A percentile compares a stretch with the other conserved stretches of the same genome.
Evolutionary conservation across 1,140 invertebrate genomes (phyloP).

Genomic region (Daktulosphaira vitifoliae): DNA sequence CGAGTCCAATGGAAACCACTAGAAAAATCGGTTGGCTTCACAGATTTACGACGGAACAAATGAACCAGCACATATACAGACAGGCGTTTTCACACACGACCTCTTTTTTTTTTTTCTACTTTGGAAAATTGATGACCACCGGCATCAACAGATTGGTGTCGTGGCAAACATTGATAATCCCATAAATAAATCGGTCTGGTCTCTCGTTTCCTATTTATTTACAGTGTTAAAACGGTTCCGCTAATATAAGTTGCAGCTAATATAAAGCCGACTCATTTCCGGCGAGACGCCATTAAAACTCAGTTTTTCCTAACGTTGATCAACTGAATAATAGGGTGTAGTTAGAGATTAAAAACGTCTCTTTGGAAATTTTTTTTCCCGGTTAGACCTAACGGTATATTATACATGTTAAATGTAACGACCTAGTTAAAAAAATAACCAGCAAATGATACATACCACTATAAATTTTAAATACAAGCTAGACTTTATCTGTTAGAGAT

Average conservation of each 20-base stretch:
- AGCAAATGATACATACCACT: too few species aligned
- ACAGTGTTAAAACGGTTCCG: background rate
- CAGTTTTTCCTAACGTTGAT: too few species aligned
- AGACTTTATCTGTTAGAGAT: too few species aligned
- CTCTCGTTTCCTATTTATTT: slow-evolving; percentile 2
- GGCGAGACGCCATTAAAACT: background rate
- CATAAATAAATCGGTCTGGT: slow-evolving; percentile 12
- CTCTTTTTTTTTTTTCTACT: slow-evolving; percentile 2
- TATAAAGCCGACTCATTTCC: background rate
- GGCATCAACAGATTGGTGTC: slow-evolving; percentile 3
- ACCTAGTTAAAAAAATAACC: too few species aligned
- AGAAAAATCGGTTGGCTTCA: background rate
- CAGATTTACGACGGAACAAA: slow-evolving; percentile 11
- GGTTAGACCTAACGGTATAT: too few species aligned
- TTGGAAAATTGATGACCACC: slow-evolving; percentile 26
- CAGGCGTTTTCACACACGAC: background rate
- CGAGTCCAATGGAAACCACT: background rate
- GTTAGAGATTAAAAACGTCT: too few species aligned
- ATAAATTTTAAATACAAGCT: too few species aligned
- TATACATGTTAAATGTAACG: too few species aligned
- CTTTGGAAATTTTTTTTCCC: too few species aligned
- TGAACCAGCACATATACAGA: slow-evolving; percentile 4
- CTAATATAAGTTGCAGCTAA: background rate
- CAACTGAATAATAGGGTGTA: too few species aligned
- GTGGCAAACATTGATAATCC: slow-evolving; percentile 27